Evolutionary conservation across 2,113 vertebrate genomes (phyloP).

Genomic region (Platycercus adscitus): DNA sequence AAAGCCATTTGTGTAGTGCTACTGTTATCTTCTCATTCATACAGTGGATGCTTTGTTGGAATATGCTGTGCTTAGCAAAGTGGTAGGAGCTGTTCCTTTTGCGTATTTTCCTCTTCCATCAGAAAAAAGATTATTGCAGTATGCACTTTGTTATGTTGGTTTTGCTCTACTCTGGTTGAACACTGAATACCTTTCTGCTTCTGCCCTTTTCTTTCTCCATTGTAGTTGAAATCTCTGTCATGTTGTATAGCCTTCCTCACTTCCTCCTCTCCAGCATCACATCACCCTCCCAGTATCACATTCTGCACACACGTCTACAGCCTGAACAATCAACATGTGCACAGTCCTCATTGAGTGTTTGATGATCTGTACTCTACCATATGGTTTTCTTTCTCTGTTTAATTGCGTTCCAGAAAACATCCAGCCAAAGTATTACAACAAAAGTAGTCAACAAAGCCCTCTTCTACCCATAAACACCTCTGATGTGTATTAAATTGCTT

Average conservation of each 20-base stretch:
- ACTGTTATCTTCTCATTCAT: background rate
- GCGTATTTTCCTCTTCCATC: background rate
- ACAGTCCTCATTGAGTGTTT: background rate
- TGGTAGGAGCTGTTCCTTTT: background rate
- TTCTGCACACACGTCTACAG: background rate
- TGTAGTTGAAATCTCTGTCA: background rate
- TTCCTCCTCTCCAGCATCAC: background rate
- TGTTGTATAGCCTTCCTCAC: background rate
- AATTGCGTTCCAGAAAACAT: background rate
- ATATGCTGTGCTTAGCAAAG: background rate
- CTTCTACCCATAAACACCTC: background rate
- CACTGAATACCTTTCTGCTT: background rate
- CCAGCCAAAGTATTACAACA: background rate
- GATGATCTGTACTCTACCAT: background rate
- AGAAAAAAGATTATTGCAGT: background rate
- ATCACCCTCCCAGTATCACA: background rate
- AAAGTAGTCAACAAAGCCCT: background rate
- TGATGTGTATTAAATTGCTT: background rate
- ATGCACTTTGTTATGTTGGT: background rate
- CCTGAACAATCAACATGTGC: background rate
- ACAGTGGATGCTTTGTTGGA: background rate
- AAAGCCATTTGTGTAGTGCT: background rate
- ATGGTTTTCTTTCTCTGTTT: background rate
- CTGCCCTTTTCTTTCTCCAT: rapidly evolving
- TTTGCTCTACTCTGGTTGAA: background rate